Conservation (phyloP, 37 sponge, comb jelly and placozoan genomes). For the Halisarca cf. caerulea region DNA sequence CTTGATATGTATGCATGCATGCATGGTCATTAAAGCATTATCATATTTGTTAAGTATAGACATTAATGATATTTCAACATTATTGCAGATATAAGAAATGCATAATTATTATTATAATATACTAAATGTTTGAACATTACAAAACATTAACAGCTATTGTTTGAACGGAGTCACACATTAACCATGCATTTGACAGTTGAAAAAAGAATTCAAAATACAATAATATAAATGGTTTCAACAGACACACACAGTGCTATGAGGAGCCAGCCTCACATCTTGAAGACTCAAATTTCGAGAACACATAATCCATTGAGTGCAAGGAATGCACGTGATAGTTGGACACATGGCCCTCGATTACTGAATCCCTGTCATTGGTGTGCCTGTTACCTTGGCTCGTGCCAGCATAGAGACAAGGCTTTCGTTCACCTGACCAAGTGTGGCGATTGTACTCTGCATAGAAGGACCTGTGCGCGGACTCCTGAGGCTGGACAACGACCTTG, state of each 20-base stretch:
- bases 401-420: constrained; percentile 58
- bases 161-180: no score
- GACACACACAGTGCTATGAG: neutral
- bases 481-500: constrained; percentile 35
- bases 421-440: constrained; percentile 52
- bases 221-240: neutral
- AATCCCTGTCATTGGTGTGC: neutral
- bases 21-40: no score
- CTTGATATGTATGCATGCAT: no score
- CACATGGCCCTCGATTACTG: constrained; percentile 62
- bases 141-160: no score
- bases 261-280: neutral
- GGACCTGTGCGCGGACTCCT: neutral
- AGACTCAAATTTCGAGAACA: constrained; percentile 36
- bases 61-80: no score
- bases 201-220: neutral
- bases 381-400: constrained; percentile 70
- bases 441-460: constrained; percentile 46
- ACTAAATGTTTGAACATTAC: no score
- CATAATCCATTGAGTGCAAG: constrained; percentile 27
- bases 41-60: no score
- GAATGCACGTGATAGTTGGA: constrained; percentile 35
- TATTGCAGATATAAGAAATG: no score
- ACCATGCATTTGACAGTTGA: no score
- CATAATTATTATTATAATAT: no score